These are phyloP conservation scores for Drosophila obscura DNA, from an alignment of 1,140 invertebrate species.

Conservation along the genomic window DNA sequence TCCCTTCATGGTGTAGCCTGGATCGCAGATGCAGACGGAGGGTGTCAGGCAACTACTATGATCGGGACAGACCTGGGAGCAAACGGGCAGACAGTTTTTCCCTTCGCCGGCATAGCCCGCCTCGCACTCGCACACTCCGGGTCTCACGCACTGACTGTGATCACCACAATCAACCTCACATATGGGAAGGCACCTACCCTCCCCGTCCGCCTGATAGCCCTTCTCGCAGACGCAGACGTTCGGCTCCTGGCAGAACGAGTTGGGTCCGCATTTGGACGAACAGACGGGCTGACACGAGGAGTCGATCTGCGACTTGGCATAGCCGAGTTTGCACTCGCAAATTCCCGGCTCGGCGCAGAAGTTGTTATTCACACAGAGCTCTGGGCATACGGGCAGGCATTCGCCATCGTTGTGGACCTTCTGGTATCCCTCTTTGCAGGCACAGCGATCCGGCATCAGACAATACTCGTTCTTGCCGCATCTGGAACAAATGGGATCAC, in stretches of 20 bases:
- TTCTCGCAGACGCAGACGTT: slow-evolving; percentile 85
- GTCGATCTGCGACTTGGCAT: neutral
- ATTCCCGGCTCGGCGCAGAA: slow-evolving; percentile 55
- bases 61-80: slow-evolving; percentile 58
- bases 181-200: slow-evolving; percentile 27
- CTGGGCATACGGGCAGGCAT: slow-evolving; percentile 29
- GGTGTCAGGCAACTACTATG: slow-evolving; percentile 39
- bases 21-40: slow-evolving; percentile 29
- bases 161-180: slow-evolving; percentile 83
- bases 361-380: slow-evolving; percentile 38
- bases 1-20: slow-evolving; percentile 41
- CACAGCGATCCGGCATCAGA: slow-evolving; percentile 85
- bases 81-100: slow-evolving; percentile 71
- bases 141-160: slow-evolving; percentile 85
- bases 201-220: slow-evolving; percentile 84
- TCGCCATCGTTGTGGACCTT: slow-evolving; percentile 54
- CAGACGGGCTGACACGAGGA: slow-evolving; percentile 85
- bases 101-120: slow-evolving; percentile 83
- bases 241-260: slow-evolving; percentile 85
- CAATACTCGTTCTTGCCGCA: slow-evolving; percentile 83
- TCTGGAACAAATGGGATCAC: slow-evolving; percentile 27
- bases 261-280: slow-evolving; percentile 19
- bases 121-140: slow-evolving; percentile 86
- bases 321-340: slow-evolving; percentile 83
- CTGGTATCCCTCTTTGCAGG: slow-evolving; percentile 85